Evolutionary conservation across 1,140 invertebrate species (phyloP).

Genomic region (Limonius californicus): DNA sequence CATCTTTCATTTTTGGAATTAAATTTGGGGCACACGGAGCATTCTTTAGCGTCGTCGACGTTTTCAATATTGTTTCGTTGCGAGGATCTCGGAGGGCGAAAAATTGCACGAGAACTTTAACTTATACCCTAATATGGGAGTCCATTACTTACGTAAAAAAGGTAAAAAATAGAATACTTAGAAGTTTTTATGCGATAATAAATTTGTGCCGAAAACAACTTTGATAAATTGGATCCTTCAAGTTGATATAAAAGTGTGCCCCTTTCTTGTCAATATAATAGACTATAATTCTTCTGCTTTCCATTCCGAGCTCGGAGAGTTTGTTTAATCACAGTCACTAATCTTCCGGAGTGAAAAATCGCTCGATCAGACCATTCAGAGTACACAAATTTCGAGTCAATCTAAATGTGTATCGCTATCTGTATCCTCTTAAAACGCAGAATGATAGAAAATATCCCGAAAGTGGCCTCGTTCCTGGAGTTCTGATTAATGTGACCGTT

Average conservation of each 20-base stretch:
- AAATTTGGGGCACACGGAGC: neutral
- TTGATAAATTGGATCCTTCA: slow-evolving; percentile 7
- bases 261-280: slow-evolving; percentile 36
- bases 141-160: slow-evolving; percentile 6
- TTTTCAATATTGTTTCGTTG: slow-evolving; percentile 2
- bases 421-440: slow-evolving; percentile 18
- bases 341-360: slow-evolving; percentile 34
- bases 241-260: slow-evolving; percentile 15
- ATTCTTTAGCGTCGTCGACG: slow-evolving; percentile 3
- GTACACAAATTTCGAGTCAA: slow-evolving; percentile 35
- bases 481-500: neutral
- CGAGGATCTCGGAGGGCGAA: neutral
- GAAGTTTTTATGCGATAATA: slow-evolving; percentile 8
- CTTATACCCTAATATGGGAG: slow-evolving; percentile 1
- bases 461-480: neutral
- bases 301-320: slow-evolving; percentile 28
- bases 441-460: neutral
- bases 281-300: slow-evolving; percentile 34
- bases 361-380: slow-evolving; percentile 24
- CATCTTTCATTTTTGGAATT: slow-evolving; percentile 10
- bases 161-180: slow-evolving; percentile 13
- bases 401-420: slow-evolving; percentile 19
- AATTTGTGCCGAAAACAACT: slow-evolving; percentile 10
- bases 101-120: neutral
- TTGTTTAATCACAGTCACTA: slow-evolving; percentile 34